Base-by-base conservation (phyloP, 2,888 invertebrate species). In the Microplitis manilae region DNA sequence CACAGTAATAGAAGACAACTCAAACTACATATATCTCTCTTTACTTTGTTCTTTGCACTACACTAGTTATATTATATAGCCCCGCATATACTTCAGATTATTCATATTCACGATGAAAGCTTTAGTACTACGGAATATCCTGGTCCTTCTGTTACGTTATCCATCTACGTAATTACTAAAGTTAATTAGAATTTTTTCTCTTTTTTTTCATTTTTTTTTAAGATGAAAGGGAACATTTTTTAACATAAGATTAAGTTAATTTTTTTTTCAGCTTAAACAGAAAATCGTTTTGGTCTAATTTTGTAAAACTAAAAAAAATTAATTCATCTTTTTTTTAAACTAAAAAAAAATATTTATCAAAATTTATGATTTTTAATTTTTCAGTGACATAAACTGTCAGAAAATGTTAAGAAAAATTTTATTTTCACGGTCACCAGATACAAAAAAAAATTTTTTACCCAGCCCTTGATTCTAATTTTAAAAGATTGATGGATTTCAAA, bases 131-230 rank as follows among this genome's bases (percentile, higher is more conserved):
- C 50, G 50, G 50, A 50, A 50, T 50, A 50, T 13, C 50, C 9
- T 81, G 80, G 73, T 79, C 71, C 76, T 80, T 77, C 76, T 79
- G 78, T 80, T 78, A 72, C 60, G 39, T 72, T 30, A 73, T 50
- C 62, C 64, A 73, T 80, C 81, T 82, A 82, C 81, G 81, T 85
- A 85, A 86, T 86, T 85, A 84, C 82, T 76, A 79, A 83, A 85
- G 83, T 86, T 85, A 86, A 86, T 86, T 86, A 85, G 80, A 50
- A 50, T 50, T 50, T 50, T 50, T 50, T 50, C 9, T 9, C 80
- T 78, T 79, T 83, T 17, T 17, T 17, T 17, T 17, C 17, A 17
- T 17, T 17, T 17, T 17, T 17, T 65, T 81, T 80, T 78, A 69
- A 85, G 83, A 84, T 86, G 81, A 86, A 85, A 86, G 83, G 65